Conservation (phyloP, 2,797 vertebrate species). For the Euphonia xanthogaster region DNA sequence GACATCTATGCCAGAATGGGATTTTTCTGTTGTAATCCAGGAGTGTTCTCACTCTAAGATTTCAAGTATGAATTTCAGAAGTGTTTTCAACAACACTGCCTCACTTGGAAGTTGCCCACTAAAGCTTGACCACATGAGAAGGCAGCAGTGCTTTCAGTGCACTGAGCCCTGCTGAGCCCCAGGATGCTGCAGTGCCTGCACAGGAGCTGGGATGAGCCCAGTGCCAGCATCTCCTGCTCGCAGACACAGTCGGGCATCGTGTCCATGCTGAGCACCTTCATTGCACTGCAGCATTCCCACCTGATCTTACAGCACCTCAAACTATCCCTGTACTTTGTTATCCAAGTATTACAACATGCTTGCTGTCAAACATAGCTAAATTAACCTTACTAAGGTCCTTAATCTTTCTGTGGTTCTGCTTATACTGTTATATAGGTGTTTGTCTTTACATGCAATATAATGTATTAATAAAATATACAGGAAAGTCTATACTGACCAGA, state of each 20-base stretch:
- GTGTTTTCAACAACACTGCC: background rate
- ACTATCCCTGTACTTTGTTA: background rate
- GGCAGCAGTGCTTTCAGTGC: fast-evolving
- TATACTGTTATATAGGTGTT: background rate
- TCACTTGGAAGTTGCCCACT: background rate
- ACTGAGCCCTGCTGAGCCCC: background rate
- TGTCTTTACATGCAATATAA: background rate
- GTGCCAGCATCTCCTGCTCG: background rate
- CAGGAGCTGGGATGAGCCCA: background rate
- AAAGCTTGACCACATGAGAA: fast-evolving
- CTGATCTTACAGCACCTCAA: background rate
- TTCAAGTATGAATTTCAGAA: background rate
- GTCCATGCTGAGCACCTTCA: background rate
- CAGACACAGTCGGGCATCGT: fast-evolving
- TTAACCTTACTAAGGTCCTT: background rate
- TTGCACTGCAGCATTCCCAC: fast-evolving
- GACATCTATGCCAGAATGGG: background rate
- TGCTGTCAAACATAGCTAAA: background rate
- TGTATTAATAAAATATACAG: background rate
- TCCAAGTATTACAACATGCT: background rate
- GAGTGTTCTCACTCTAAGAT: background rate
- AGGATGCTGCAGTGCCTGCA: background rate
- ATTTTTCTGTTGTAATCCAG: background rate
- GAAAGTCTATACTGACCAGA: background rate
- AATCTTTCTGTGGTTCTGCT: background rate